Base-by-base conservation (phyloP, 2,113 vertebrate genomes). In the Pterophyllum scalare region DNA sequence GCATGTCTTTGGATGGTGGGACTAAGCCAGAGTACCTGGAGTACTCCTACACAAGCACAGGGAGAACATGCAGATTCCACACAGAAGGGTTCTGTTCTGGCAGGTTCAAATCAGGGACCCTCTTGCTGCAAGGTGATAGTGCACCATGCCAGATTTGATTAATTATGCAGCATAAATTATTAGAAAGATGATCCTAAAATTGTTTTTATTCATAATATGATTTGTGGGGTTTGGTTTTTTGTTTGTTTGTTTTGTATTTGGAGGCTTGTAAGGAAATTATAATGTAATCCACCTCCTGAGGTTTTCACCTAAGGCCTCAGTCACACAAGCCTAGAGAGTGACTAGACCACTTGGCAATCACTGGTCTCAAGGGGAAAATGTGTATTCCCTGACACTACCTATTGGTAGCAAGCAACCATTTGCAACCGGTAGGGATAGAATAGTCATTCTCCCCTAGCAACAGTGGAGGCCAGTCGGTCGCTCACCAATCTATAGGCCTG, bases 181-280 rank as follows among this genome's bases (percentile, higher is more conserved):
- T 40, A 22, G 22, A 64, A 13, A n/a, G 22, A n/a, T 43, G 35
- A 65, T 65, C 35, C 40, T 24, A 65, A 43, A 65, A 24, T 65
- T 13, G 1, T 3, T 64, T 65, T 65, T 65, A 43, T 38, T 65
- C 0, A 65, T 7, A 65, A 43, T 43, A 17, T 43, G 22, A 65
- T 65, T 24, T 22, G n/a, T 7, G 3, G 12, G 43, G 13, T n/a
- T n/a, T n/a, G n/a, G n/a, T n/a, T n/a, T n/a, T 0, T 0, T 0
- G 38, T 40, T 40, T 40, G 8, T 40, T 11, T 40, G 38, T 40
- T 40, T 10, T 40, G 35, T 40, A 40, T 64, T 64, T 64, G 35
- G 9, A 24, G n/a, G 33, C 24, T 65, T 65, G 35, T 43, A 24
- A 65, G n/a, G n/a, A 65, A 43, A 43, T 35, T 1, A 1, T 20